Base-by-base conservation (phyloP, 2,888 invertebrate species). In the Steinernema hermaphroditum region DNA sequence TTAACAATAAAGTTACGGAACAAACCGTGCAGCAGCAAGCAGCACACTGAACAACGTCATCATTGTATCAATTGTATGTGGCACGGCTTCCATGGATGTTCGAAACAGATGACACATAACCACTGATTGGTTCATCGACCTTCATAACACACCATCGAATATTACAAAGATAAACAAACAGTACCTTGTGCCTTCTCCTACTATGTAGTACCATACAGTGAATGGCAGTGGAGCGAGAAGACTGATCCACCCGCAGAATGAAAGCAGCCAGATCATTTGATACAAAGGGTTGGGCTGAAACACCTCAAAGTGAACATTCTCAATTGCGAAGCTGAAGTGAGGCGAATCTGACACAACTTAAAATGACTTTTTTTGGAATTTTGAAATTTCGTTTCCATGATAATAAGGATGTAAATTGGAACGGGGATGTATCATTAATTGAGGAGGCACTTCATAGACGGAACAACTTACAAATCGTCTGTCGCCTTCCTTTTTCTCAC, bases 261-360 rank as follows among this genome's bases (percentile, higher is more conserved):
- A 82, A 16, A 85, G 72, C 27, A 85, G 74, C 83, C 85, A 85
- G 57, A 85, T 85, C 84, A 85, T 85, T 76, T 86, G 85, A 70
- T 85, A 83, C 6, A 85, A 71, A 0, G 85, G 85, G 73, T 85
- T 85, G 16, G 84, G 83, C 83, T 85, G 75, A 44, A 83, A 79
- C 14, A 14, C 14, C 14, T 41, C 41, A 46, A 46, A 46, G n/a
- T 8, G 14, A 46, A n/a, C 46, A n/a, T 46, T 8, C 14, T 2
- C 14, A 46, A 4, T 46, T 46, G 2, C 19, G 2, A 2, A 8
- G 2, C 19, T 46, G 46, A n/a, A 19, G 19, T 46, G 2, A 46
- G 2, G n/a, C n/a, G n/a, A n/a, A n/a, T n/a, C n/a, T n/a, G n/a
- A n/a, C n/a, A n/a, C n/a, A n/a, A n/a, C n/a, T n/a, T n/a, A n/a